Base-by-base conservation (phyloP, 1,140 invertebrate genomes). In the Caenorhabditis tropicalis region DNA sequence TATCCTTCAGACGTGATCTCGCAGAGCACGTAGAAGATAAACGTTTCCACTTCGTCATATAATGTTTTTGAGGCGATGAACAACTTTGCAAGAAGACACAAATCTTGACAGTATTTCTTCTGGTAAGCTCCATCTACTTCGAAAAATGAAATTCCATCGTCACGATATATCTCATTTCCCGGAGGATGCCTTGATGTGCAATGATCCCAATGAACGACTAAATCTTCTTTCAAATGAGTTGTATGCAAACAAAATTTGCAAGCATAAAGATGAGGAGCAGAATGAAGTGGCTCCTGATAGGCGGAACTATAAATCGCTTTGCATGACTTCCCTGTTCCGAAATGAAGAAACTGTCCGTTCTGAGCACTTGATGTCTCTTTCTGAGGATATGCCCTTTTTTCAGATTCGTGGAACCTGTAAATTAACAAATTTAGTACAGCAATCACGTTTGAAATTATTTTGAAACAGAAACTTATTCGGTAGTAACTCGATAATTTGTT, bases 1-100 rank as follows among this genome's bases (percentile, higher is more conserved):
- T 96, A 94, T 6, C 94, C 94, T 83, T 92, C 89, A 49, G 87
- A 88, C 87, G 94, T 94, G 88, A 94, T 95, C 91, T 99, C 96
- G 27, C 97, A 98, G 95, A 99, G 97, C 1, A 98, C 95, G 91
- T 99, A 99, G 92, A 99, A 99, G 1, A 98, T 92, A 93, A 99
- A 99, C 2, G 98, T 98, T 92, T 99, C 97, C 12, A 98, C 99
- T 91, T 99, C 98, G 90, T 99, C 99, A 91, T 98, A 98, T 31
- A 99, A 92, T 0, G 96, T 99, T 92, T 99, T 99, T 92, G 99
- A 98, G 92, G 99, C 97, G 7, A 99, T 92, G 92, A 99, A 99
- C 83, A 99, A 92, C 92, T 99, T 99, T 10, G 98, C 96, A 29
- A 99, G 92, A 43, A 99, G 92, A 92, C 97, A 99, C 2, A 99